phyloP scores from a whole-genome alignment of 2,888 invertebrate species.

The Poecilobothrus nobilitatus region DNA sequence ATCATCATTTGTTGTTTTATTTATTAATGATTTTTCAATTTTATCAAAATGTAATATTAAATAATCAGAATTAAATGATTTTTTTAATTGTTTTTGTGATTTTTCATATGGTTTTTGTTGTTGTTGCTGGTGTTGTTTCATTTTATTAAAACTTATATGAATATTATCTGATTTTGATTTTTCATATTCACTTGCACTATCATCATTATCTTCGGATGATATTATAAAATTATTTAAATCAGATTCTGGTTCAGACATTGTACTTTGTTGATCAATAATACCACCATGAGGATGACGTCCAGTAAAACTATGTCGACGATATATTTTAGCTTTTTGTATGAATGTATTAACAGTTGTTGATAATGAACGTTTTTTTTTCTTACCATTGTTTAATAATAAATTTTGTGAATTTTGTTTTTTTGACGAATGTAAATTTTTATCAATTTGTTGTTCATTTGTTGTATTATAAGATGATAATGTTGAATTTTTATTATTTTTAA shows the following conservation, averaged over 20 bases:
- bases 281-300: slow-evolving; percentile 43
- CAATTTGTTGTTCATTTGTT: slow-evolving; percentile 15
- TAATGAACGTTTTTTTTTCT: slow-evolving; percentile 72
- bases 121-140: slow-evolving; percentile 32
- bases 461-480: slow-evolving; percentile 23
- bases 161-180: slow-evolving; percentile 41
- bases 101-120: slow-evolving; percentile 46
- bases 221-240: slow-evolving; percentile 48
- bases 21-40: background rate
- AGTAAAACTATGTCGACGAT: slow-evolving; percentile 43
- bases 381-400: slow-evolving; percentile 31
- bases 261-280: slow-evolving; percentile 27
- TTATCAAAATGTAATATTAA: background rate
- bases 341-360: slow-evolving; percentile 79
- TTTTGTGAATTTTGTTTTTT: background rate
- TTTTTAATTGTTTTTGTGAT: slow-evolving; percentile 10
- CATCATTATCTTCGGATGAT: slow-evolving; percentile 35
- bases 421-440: background rate
- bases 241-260: slow-evolving; percentile 62
- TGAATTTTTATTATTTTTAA: slow-evolving; percentile 28
- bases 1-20: background rate
- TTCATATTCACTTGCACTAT: slow-evolving; percentile 28
- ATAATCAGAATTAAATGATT: background rate
- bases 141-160: background rate
- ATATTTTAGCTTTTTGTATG: slow-evolving; percentile 68